Evolutionary conservation across 2,888 invertebrate genomes (phyloP).

Genomic region (Anaspis maculata): DNA sequence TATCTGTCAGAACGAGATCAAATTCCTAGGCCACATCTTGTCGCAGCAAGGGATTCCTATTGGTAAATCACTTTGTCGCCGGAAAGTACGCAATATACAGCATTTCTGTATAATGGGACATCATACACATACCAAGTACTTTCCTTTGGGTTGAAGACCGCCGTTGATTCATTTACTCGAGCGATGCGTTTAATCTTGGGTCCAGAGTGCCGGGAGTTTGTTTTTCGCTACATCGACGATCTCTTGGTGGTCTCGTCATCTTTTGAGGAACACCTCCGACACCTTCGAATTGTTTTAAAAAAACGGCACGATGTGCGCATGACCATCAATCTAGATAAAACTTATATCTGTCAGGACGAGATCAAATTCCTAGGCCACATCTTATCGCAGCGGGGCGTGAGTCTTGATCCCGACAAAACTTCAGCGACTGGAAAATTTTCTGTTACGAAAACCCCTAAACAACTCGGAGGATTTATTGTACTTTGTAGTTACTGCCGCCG

Average conservation of each 20-base stretch:
- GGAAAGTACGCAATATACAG: constrained; percentile 14
- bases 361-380: neutral
- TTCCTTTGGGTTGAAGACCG: constrained; percentile 25
- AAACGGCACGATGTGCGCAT: neutral
- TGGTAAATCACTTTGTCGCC: constrained; percentile 11
- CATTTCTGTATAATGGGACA: constrained; percentile 15
- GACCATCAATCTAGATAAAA: neutral
- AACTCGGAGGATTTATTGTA: neutral
- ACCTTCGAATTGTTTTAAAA: neutral
- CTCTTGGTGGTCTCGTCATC: constrained; percentile 6
- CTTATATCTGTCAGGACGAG: neutral
- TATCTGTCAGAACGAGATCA: neutral
- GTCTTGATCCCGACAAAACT: neutral
- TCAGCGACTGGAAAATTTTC: neutral
- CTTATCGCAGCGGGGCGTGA: neutral
- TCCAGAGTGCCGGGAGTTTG: no score
- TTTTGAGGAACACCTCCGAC: neutral
- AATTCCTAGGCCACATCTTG: neutral
- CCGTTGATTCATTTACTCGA: constrained; percentile 17
- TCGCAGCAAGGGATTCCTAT: neutral
- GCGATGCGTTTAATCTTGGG: constrained; percentile 19
- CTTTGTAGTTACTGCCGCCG: neutral
- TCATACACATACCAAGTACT: constrained; percentile 27
- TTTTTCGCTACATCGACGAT: constrained; percentile 29
- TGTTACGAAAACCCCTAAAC: neutral